Evolutionary conservation across 2,113 vertebrate species (phyloP).

Genomic region (Benitochromis conjunctus): DNA sequence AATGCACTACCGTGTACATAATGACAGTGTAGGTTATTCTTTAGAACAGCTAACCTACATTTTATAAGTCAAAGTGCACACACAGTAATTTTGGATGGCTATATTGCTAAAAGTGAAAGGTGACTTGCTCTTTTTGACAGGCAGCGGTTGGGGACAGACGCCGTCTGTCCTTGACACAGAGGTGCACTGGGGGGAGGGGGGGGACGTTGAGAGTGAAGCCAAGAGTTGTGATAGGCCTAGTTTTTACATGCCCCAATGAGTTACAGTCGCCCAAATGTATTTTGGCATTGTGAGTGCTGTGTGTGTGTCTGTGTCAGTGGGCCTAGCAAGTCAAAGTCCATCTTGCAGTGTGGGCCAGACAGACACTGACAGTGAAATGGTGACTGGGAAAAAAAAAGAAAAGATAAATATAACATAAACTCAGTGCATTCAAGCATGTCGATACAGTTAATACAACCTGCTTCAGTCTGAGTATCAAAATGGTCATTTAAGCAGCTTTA

Average conservation of each 20-base stretch:
- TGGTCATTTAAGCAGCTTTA: background rate
- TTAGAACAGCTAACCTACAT: conserved; percentile 8
- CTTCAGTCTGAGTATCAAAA: background rate
- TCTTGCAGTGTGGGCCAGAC: background rate
- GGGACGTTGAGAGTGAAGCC: background rate
- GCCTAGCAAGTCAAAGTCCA: background rate
- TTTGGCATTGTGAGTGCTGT: conserved; percentile 17
- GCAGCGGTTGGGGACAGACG: conserved; percentile 5
- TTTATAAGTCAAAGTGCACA: background rate
- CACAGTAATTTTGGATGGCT: conserved; percentile 18
- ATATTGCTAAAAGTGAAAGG: conserved; percentile 15
- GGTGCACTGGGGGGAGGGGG: background rate
- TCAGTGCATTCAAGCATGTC: background rate
- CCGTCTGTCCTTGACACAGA: conserved; percentile 39
- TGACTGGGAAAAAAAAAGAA: background rate
- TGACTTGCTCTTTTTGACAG: background rate
- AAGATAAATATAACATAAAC: background rate
- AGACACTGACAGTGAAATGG: background rate
- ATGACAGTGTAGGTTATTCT: background rate
- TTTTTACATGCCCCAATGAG: conserved; percentile 31
- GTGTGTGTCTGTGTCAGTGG: background rate
- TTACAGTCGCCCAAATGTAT: conserved; percentile 50
- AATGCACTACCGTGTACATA: background rate
- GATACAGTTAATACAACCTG: background rate
- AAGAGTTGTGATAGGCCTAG: conserved; percentile 26